Percentiles rank a stretch among this genome's conserved stretches.
Evolutionary conservation across 2,113 vertebrate species (phyloP).

Genomic region (Prunella fulvescens): DNA sequence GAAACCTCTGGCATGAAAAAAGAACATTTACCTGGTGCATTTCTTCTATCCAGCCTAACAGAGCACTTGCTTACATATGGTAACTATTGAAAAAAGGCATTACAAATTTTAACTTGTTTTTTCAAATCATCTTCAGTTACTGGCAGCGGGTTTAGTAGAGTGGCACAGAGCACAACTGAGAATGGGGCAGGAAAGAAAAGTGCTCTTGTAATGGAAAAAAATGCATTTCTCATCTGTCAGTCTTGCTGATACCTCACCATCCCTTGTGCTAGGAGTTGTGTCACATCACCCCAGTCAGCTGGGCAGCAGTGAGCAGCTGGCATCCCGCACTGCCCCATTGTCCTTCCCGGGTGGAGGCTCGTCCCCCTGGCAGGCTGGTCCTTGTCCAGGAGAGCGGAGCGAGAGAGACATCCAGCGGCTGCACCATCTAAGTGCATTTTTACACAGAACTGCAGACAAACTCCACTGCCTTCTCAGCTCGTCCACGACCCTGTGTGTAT

Average conservation of each 20-base stretch:
- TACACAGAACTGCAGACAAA: neutral
- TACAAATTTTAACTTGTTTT: neutral
- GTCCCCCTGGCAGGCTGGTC: neutral
- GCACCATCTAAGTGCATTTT: neutral
- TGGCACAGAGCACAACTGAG: neutral
- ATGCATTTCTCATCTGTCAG: neutral
- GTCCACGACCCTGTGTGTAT: accelerated
- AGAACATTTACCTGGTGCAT: neutral
- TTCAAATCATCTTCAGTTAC: neutral
- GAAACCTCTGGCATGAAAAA: neutral
- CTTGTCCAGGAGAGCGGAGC: neutral
- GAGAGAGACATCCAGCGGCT: slow-evolving; percentile 34
- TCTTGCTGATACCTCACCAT: neutral
- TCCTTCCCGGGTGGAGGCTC: accelerated
- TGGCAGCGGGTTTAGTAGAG: neutral
- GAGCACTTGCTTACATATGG: neutral
- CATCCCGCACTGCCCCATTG: neutral
- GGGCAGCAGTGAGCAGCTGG: neutral
- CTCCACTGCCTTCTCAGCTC: accelerated
- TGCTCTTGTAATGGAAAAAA: neutral
- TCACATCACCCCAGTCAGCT: neutral
- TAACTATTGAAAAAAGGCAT: neutral
- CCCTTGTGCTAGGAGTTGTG: neutral
- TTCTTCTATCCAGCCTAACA: neutral
- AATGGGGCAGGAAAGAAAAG: neutral